These are phyloP conservation scores for Trissolcus brochymenae DNA, from an alignment of 2,888 invertebrate genomes.

Conservation along the genomic window DNA sequence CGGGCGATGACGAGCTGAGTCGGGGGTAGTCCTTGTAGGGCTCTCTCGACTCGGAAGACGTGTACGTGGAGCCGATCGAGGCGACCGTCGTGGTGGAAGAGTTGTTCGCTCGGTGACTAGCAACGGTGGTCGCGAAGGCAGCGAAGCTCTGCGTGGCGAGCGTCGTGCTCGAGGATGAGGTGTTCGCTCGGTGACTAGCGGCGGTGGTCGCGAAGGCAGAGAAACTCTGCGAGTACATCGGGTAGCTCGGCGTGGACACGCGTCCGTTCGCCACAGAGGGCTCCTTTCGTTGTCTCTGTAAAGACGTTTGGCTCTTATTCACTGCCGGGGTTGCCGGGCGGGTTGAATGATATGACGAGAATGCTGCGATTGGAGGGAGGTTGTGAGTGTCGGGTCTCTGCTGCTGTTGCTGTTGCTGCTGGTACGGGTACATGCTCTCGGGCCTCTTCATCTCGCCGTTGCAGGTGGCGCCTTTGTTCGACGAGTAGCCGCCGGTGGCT, in stretches of 20 bases:
- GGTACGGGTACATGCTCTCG: conserved; percentile 63
- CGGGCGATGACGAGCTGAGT: conserved; percentile 56
- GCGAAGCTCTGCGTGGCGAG: conserved; percentile 65
- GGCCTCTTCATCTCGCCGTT: conserved; percentile 68
- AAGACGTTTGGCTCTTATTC: conserved; percentile 64
- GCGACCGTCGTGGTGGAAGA: conserved; percentile 69
- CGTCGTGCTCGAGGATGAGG: conserved; percentile 70
- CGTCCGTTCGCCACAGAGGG: conserved; percentile 61
- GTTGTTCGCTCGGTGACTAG: conserved; percentile 69
- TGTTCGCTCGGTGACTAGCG: conserved; percentile 64
- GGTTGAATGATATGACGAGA: conserved; percentile 77
- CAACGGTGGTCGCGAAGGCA: conserved; percentile 69
- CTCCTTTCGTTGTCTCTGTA: conserved; percentile 41
- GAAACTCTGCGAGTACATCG: conserved; percentile 65
- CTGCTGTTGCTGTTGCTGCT: conserved; percentile 61
- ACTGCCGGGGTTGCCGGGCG: conserved; percentile 67
- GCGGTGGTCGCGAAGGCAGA: conserved; percentile 70
- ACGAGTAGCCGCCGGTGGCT: conserved; percentile 10
- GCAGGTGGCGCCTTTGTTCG: conserved; percentile 64
- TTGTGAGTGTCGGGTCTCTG: conserved; percentile 75
- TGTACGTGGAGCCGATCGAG: conserved; percentile 66
- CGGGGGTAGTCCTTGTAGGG: conserved; percentile 67
- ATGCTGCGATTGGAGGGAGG: conserved; percentile 78
- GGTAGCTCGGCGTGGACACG: conserved; percentile 70
- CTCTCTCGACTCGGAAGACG: conserved; percentile 60